Conservation (phyloP, 2,797 vertebrate genomes). For the Dipus sagitta region DNA sequence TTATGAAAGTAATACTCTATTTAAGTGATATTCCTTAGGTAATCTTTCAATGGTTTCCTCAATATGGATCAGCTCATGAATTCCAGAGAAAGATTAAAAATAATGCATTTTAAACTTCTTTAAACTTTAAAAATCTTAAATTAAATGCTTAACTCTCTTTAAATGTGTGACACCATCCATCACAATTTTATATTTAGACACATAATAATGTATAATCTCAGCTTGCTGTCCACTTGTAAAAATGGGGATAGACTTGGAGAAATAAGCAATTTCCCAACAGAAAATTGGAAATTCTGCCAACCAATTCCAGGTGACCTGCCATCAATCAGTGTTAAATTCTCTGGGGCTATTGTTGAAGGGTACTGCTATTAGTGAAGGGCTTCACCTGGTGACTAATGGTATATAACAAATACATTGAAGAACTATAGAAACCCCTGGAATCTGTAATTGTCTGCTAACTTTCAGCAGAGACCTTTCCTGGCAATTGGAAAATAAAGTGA, state of each 20-base stretch:
- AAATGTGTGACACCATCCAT: conserved; percentile 93
- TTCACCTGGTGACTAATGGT: conserved; percentile 94
- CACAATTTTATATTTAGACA: conserved; percentile 94
- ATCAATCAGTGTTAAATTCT: conserved; percentile 97
- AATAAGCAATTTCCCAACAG: conserved; percentile 99
- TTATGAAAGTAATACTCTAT: conserved; percentile 74
- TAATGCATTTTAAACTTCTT: conserved; percentile 85
- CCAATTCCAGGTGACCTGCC: conserved; percentile 96
- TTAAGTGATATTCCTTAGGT: conserved; percentile 71
- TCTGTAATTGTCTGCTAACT: conserved; percentile 91
- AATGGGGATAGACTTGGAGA: conserved; percentile 98
- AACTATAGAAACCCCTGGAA: conserved; percentile 88
- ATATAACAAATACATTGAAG: conserved; percentile 91
- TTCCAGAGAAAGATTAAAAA: conserved; percentile 74
- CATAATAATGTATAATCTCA: conserved; percentile 96
- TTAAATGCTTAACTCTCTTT: conserved; percentile 91
- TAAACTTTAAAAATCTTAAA: conserved; percentile 87
- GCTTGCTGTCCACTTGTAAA: conserved; percentile 93
- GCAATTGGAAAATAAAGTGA: conserved; percentile 86
- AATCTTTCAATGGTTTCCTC: conserved; percentile 57
- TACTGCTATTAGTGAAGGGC: conserved; percentile 92
- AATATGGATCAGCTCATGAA: conserved; percentile 71
- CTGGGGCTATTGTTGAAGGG: conserved; percentile 90
- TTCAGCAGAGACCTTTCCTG: conserved; percentile 86
- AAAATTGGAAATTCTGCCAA: conserved; percentile 98